These are phyloP conservation scores for Archaeoteleia sp. DNA, from an alignment of 2,888 invertebrate genomes.

Conservation along the genomic window DNA sequence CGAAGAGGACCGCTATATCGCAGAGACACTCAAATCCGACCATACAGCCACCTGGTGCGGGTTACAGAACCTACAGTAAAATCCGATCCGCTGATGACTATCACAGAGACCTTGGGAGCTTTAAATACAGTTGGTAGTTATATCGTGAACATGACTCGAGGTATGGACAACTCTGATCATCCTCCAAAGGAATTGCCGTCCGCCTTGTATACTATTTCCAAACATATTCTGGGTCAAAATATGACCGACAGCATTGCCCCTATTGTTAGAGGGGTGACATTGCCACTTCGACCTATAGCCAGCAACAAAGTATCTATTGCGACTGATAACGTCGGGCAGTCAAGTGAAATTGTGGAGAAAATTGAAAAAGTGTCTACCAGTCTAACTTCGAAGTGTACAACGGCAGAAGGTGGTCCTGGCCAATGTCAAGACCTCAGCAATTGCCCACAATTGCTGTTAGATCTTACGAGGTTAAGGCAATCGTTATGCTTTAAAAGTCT, in stretches of 20 bases:
- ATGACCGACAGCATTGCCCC: slow-evolving; percentile 89
- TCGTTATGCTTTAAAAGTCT: slow-evolving; percentile 93
- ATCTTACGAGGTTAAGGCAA: slow-evolving; percentile 87
- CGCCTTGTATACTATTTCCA: slow-evolving; percentile 87
- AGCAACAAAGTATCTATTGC: neutral
- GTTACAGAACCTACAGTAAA: slow-evolving; percentile 53
- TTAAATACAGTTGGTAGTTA: slow-evolving; percentile 90
- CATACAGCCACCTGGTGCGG: slow-evolving; percentile 59
- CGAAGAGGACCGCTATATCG: slow-evolving; percentile 59
- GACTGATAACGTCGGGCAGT: slow-evolving; percentile 25
- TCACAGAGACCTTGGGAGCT: slow-evolving; percentile 83
- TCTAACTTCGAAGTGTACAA: slow-evolving; percentile 83
- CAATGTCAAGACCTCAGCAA: slow-evolving; percentile 91
- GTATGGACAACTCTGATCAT: slow-evolving; percentile 67
- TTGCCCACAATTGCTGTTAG: slow-evolving; percentile 88
- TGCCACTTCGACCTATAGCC: slow-evolving; percentile 66
- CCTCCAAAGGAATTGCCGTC: slow-evolving; percentile 80
- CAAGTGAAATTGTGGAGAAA: slow-evolving; percentile 33
- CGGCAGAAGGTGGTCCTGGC: slow-evolving; percentile 87
- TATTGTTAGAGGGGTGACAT: slow-evolving; percentile 77
- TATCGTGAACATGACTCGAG: slow-evolving; percentile 86
- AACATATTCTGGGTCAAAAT: slow-evolving; percentile 86
- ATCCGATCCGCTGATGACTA: slow-evolving; percentile 75
- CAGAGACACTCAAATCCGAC: slow-evolving; percentile 63
- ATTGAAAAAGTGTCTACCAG: slow-evolving; percentile 54